Evolutionary conservation across 1,140 invertebrate species (phyloP).

Genomic region (Aphaenogaster ashmeadi): DNA sequence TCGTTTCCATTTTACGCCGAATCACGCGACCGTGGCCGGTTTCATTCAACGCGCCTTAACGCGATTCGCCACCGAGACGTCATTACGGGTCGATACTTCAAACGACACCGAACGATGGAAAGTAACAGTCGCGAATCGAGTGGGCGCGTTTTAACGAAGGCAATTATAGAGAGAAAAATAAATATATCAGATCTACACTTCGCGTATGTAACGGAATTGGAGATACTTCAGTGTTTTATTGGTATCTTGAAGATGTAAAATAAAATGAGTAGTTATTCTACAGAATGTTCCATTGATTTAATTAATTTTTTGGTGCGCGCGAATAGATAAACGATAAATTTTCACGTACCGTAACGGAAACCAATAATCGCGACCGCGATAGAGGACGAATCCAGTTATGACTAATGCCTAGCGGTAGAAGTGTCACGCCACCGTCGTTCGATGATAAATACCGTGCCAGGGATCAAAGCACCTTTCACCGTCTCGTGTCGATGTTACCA

Average conservation of each 20-base stretch:
- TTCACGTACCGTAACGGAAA: background rate
- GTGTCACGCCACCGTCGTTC: constrained; percentile 26
- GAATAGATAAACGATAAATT: constrained; percentile 16
- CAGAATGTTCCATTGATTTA: background rate
- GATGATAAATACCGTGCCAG: constrained; percentile 56
- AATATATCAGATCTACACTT: background rate
- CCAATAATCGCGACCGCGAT: constrained; percentile 24
- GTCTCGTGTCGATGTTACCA: constrained; percentile 3
- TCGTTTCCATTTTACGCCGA: constrained; percentile 78
- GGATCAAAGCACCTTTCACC: constrained; percentile 58
- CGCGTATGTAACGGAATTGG: background rate
- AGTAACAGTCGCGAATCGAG: background rate
- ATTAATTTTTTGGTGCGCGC: constrained; percentile 21
- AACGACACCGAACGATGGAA: background rate
- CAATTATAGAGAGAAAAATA: background rate
- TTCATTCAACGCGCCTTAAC: constrained; percentile 66
- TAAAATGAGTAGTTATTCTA: background rate
- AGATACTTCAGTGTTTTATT: background rate
- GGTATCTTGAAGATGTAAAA: background rate
- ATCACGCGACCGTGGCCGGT: constrained; percentile 33
- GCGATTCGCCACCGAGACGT: constrained; percentile 51
- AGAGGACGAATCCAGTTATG: constrained; percentile 14
- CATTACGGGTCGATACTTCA: constrained; percentile 42
- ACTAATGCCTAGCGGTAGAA: background rate
- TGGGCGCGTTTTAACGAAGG: background rate